phyloP scores from a whole-genome alignment of 2,888 invertebrate genomes.

The Cheilosia impressa region DNA sequence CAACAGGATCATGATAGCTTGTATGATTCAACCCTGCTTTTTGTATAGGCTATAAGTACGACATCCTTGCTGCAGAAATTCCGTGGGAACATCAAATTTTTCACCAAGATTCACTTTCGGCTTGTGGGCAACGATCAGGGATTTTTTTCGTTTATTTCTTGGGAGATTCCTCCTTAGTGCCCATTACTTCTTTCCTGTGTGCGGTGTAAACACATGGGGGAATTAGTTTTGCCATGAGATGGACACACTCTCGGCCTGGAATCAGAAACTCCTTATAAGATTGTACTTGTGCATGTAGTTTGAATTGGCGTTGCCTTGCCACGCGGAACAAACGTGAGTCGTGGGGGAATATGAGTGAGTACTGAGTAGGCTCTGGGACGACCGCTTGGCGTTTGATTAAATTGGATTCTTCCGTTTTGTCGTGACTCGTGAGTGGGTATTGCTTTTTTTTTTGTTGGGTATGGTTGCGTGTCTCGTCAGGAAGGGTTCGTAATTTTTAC shows the following conservation, averaged over 20 bases:
- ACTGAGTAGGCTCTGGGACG: not conserved
- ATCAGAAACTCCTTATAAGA: constrained; percentile 21
- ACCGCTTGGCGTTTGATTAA: constrained; percentile 25
- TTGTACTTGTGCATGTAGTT: constrained; percentile 10
- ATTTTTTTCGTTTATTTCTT: constrained; percentile 44
- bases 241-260: constrained; percentile 79
- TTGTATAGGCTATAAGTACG: constrained; percentile 49
- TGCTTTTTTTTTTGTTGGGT: constrained; percentile 12
- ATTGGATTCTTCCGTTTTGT: constrained; percentile 45
- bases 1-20: constrained; percentile 56
- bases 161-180: constrained; percentile 62
- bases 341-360: constrained; percentile 14
- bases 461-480: constrained; percentile 23
- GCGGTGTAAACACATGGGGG: constrained; percentile 26
- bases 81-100: constrained; percentile 57
- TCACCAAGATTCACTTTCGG: constrained; percentile 56
- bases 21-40: constrained; percentile 22
- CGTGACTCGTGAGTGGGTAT: not conserved
- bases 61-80: constrained; percentile 47
- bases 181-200: constrained; percentile 34
- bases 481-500: constrained; percentile 33
- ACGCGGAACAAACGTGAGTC: constrained; percentile 62
- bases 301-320: constrained; percentile 56
- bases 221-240: constrained; percentile 78
- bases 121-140: constrained; percentile 31